Percentiles rank a stretch among this genome's conserved stretches.
Conservation (phyloP, 2,888 invertebrate species). For the Zeuzera pyrina region DNA sequence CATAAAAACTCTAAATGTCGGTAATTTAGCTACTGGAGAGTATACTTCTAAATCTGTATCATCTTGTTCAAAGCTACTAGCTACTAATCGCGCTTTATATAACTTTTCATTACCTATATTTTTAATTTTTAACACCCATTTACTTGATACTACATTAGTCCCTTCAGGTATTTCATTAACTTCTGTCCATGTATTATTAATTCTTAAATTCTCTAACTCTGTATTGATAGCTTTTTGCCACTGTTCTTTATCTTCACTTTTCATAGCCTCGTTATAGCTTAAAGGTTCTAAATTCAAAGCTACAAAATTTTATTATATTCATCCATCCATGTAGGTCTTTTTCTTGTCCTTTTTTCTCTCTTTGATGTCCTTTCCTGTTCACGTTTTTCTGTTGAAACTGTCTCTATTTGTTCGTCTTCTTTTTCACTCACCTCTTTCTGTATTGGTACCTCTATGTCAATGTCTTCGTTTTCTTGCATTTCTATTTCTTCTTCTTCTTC, state of each 20-base stretch:
- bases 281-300: neutral
- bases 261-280: constrained; percentile 2
- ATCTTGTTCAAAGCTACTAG: constrained; percentile 13
- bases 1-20: constrained; percentile 18
- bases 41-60: constrained; percentile 10
- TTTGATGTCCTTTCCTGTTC: neutral
- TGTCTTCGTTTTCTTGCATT: neutral
- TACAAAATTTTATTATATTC: neutral
- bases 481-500: neutral
- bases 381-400: neutral
- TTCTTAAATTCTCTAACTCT: constrained; percentile 1
- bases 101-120: constrained; percentile 1
- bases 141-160: neutral
- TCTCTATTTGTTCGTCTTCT: neutral
- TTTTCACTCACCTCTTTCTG: neutral
- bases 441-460: neutral
- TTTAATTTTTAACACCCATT: constrained; percentile 13
- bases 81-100: constrained; percentile 19
- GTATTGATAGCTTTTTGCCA: constrained; percentile 5
- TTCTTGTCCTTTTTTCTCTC: neutral
- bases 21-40: constrained; percentile 18
- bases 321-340: neutral
- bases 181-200: constrained; percentile 13
- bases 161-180: neutral
- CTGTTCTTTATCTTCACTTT: constrained; percentile 1